Evolutionary conservation across 2,888 invertebrate species (phyloP).

Genomic region (Meta bourneti): DNA sequence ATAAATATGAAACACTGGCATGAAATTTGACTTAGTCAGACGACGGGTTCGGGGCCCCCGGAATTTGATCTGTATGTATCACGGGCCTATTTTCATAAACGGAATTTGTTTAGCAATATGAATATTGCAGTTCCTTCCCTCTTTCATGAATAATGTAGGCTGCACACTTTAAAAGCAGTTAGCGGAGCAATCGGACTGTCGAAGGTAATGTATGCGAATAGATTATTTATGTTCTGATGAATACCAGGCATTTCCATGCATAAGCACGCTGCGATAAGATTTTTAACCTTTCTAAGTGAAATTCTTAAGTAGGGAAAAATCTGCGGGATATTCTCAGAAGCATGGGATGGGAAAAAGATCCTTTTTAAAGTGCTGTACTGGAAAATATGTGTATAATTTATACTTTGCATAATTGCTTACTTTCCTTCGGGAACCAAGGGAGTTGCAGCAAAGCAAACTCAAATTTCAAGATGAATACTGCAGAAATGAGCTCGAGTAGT

Average conservation of each 20-base stretch:
- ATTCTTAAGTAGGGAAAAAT: not conserved
- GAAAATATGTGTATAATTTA: not conserved
- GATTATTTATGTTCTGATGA: constrained; percentile 29
- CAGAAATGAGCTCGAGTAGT: too few species aligned
- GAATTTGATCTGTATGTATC: not conserved
- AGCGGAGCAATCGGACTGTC: not conserved
- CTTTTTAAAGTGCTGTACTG: not conserved
- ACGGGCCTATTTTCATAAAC: constrained; percentile 12
- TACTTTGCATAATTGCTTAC: not conserved
- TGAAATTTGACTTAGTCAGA: not conserved
- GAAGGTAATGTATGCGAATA: not conserved
- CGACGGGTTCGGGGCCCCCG: too few species aligned
- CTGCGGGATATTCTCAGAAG: not conserved
- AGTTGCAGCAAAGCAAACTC: not conserved
- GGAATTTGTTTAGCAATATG: not conserved
- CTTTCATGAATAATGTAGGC: constrained; percentile 12
- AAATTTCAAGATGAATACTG: not conserved
- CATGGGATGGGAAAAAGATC: not conserved
- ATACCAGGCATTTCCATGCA: not conserved
- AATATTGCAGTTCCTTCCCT: not conserved
- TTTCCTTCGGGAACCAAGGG: not conserved
- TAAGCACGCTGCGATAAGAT: not conserved
- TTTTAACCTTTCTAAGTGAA: not conserved
- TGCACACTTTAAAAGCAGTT: not conserved
- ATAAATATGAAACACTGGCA: constrained; percentile 43